Evolutionary conservation across 2,888 invertebrate species (phyloP), one percentile per base, ranked within the genome.

Genomic region (Trichacis sp.): DNA sequence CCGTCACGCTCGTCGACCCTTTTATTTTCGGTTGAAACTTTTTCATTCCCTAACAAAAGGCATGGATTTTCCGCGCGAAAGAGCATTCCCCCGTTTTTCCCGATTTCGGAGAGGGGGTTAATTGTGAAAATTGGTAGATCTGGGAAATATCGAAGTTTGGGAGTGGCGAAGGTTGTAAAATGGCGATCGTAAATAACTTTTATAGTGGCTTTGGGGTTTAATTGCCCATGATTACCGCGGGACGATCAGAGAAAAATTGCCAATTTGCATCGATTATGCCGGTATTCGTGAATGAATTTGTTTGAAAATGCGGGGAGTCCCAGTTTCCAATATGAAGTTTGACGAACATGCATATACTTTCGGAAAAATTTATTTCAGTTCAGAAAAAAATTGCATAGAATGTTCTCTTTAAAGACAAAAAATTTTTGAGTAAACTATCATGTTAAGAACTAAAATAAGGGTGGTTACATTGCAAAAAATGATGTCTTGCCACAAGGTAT

Each of bases 161-260:
- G 78, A 70, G 82, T 73, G 81, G 74, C 78, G 59, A 50, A 63
- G 75, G 70, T 81, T 24, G 24, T 24, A 24, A 24, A 81, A 81
- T 82, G 73, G 74, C 57, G 69, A 72, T 72, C 77, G 77, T 82
- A 82, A 83, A 82, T 82, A 81, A 77, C 74, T 77, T 77, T 79
- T 79, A 78, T 77, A 74, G 73, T 68, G 53, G 67, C 70, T 56
- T 67, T 55, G 64, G 63, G 66, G 69, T 75, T 77, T 82, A 82
- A 83, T 82, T 80, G 81, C 77, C 77, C 73, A 78, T 79, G 77
- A 82, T 82, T 80, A 78, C 73, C 73, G 68, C 70, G 47, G 58
- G 29, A 33, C 40, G 53, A 9, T 53, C n/a, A 51, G 30, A 48
- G 69, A 74, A 76, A 74, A 76, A 74, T 73, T 72, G 73, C 68